Percentiles rank a stretch among this genome's conserved stretches.
phyloP scores from a whole-genome alignment of 2,888 invertebrate genomes.

The Aleiodes testaceus region DNA sequence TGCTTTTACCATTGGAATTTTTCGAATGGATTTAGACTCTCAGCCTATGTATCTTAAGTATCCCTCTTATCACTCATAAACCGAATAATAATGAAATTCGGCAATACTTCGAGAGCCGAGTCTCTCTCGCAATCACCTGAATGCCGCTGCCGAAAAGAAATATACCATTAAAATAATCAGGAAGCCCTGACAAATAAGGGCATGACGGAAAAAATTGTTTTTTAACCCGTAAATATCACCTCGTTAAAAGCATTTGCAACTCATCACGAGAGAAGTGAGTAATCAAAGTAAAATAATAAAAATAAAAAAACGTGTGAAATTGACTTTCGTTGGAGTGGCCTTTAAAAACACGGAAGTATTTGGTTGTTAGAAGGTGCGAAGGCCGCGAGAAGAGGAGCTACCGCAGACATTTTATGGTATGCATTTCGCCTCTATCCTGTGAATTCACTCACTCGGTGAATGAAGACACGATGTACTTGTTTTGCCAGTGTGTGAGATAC shows the following conservation, averaged over 20 bases:
- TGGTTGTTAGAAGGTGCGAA: conserved; percentile 16
- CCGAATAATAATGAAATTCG: too few relatives aligned
- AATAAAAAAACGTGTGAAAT: neutral
- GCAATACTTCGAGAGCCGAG: too few relatives aligned
- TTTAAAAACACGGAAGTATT: conserved; percentile 18
- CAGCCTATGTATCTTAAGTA: too few relatives aligned
- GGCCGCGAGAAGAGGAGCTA: conserved; percentile 27
- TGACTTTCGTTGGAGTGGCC: neutral
- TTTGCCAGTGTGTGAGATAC: neutral
- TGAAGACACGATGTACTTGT: conserved; percentile 33
- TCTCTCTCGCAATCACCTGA: too few relatives aligned
- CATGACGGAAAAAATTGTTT: too few relatives aligned
- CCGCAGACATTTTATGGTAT: conserved; percentile 13
- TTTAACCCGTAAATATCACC: neutral
- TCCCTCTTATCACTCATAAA: too few relatives aligned
- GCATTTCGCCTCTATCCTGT: neutral
- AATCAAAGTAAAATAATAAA: neutral
- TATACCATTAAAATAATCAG: too few relatives aligned
- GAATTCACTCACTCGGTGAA: conserved; percentile 14
- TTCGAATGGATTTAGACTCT: too few relatives aligned
- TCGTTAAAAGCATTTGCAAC: conserved; percentile 11
- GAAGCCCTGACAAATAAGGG: too few relatives aligned
- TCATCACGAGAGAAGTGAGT: neutral
- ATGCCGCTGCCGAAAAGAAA: too few relatives aligned
- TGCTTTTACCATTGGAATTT: too few relatives aligned